Percentiles rank a stretch among this genome's conserved stretches.
Conservation (phyloP, 2,797 vertebrate species). For the Mallotus villosus region DNA sequence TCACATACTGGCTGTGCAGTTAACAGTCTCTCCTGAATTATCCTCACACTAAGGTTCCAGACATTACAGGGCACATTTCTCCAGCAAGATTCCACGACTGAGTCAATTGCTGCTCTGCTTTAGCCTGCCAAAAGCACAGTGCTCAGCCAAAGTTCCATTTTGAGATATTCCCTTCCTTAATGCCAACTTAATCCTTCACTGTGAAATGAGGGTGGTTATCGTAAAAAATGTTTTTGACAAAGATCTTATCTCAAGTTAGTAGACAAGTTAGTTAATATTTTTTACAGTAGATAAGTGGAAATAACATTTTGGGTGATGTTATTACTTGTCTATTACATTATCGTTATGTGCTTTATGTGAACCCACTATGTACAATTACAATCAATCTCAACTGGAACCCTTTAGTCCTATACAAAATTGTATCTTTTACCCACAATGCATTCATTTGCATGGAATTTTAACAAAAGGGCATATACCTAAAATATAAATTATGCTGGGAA, state of each 20-base stretch:
- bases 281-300: background rate
- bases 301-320: background rate
- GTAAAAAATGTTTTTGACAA: background rate
- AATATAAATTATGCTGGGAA: background rate
- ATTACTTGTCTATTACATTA: background rate
- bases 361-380: background rate
- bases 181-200: background rate
- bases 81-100: slow-evolving; percentile 16
- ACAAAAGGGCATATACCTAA: background rate
- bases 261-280: background rate
- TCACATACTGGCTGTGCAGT: slow-evolving; percentile 21
- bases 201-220: background rate
- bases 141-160: background rate
- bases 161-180: background rate
- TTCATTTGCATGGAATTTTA: background rate
- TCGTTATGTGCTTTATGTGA: background rate
- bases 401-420: background rate
- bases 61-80: slow-evolving; percentile 38
- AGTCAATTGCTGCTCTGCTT: slow-evolving; percentile 13
- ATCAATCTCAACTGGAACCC: background rate
- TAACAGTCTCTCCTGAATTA: background rate
- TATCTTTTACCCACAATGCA: background rate
- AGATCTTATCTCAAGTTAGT: background rate
- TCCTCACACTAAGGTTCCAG: slow-evolving; percentile 33
- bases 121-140: background rate